Percentiles rank a stretch among this genome's conserved stretches.
phyloP scores from a whole-genome alignment of 2,888 invertebrate species.

The Zeuzera pyrina region DNA sequence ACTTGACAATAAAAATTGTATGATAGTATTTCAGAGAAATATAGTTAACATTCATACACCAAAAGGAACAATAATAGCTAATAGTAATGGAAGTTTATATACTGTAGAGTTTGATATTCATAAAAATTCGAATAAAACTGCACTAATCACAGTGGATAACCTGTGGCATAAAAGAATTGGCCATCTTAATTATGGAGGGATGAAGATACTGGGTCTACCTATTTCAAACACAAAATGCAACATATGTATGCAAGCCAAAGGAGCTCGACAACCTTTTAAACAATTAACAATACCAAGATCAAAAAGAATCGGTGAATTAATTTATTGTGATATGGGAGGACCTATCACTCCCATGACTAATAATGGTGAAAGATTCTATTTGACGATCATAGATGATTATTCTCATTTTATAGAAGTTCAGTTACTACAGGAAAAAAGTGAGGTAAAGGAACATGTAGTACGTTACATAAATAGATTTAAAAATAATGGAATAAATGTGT shows the following conservation, averaged over 20 bases:
- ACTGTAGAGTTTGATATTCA: constrained; percentile 1
- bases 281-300: no score
- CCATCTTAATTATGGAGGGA: constrained; percentile 1
- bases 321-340: no score
- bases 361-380: no score
- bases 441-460: no score
- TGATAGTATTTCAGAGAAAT: background rate
- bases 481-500: no score
- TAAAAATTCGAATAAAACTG: background rate
- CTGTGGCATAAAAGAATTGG: constrained; percentile 2
- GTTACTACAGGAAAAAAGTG: no score
- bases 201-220: background rate
- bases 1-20: background rate
- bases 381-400: no score
- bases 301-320: no score
- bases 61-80: background rate
- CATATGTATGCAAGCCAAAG: constrained; percentile 1
- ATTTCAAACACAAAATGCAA: constrained; percentile 1
- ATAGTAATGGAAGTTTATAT: background rate
- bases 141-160: background rate
- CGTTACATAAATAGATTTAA: no score
- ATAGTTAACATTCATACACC: constrained; percentile 1
- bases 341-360: no score
- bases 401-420: no score
- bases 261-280: no score